A percentile compares a stretch with the other conserved stretches of the same genome.
These are phyloP conservation scores for Platysternon megacephalum DNA, from an alignment of 2,113 vertebrate genomes.

Conservation along the genomic window DNA sequence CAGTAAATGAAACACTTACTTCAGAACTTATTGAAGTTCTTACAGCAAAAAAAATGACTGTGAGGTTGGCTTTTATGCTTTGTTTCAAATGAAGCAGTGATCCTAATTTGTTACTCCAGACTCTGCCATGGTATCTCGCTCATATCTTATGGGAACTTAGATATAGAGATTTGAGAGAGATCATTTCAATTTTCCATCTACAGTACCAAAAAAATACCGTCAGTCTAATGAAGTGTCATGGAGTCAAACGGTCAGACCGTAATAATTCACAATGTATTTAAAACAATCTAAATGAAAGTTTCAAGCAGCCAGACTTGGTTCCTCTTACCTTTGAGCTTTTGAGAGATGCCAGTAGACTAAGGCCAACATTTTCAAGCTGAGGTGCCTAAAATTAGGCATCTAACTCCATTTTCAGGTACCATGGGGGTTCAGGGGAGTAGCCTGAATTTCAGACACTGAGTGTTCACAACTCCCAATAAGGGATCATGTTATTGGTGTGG, in stretches of 20 bases:
- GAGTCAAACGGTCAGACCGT: slow-evolving; percentile 62
- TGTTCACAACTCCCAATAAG: not conserved
- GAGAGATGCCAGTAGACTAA: slow-evolving; percentile 30
- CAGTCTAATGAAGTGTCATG: slow-evolving; percentile 71
- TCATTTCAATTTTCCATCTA: slow-evolving; percentile 68
- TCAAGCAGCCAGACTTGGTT: slow-evolving; percentile 45
- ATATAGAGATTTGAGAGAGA: slow-evolving; percentile 47
- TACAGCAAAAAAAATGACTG: too few species aligned
- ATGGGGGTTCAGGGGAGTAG: not conserved
- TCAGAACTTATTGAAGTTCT: not conserved
- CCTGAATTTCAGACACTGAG: not conserved
- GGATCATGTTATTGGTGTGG: not conserved
- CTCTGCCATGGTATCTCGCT: slow-evolving; percentile 42
- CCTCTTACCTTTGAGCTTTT: slow-evolving; percentile 26
- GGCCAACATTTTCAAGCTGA: slow-evolving; percentile 12
- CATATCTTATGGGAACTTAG: slow-evolving; percentile 66
- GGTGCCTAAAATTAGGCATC: not conserved
- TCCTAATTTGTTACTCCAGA: slow-evolving; percentile 69
- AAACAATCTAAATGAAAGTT: slow-evolving; percentile 61
- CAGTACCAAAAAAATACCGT: slow-evolving; percentile 37
- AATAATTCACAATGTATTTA: slow-evolving; percentile 50
- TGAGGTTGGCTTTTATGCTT: not conserved
- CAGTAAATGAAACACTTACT: slow-evolving; percentile 80
- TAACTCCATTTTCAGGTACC: not conserved
- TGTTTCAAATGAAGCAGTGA: slow-evolving; percentile 69